Evolutionary conservation across 2,113 vertebrate genomes (phyloP).

Genomic region (Ophthalmolycus amberensis): DNA sequence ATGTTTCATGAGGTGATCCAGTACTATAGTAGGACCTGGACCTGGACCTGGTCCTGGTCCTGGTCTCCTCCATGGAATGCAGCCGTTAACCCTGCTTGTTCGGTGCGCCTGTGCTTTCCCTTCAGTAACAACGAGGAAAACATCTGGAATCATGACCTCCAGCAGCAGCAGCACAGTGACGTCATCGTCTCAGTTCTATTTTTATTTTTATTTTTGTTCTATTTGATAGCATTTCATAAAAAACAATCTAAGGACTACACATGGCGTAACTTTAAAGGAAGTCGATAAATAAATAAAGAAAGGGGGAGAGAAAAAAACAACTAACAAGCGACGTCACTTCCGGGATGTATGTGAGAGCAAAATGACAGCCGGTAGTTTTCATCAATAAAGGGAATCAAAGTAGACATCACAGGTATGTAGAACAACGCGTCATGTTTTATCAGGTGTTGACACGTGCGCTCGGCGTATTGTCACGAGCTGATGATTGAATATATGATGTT

Average conservation of each 20-base stretch:
- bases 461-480: not conserved
- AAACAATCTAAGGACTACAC: not conserved
- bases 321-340: slow-evolving; percentile 66
- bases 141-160: too few relatives aligned
- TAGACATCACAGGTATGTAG: slow-evolving; percentile 64
- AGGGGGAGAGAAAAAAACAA: not conserved
- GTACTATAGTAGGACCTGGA: too few relatives aligned
- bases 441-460: fast-evolving
- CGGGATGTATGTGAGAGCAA: slow-evolving; percentile 52
- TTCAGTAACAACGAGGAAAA: too few relatives aligned
- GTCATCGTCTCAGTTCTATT: not conserved
- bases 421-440: fast-evolving
- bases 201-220: not conserved
- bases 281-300: not conserved
- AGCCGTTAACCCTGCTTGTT: too few relatives aligned
- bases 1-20: too few relatives aligned
- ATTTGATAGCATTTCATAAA: not conserved
- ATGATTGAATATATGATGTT: not conserved
- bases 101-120: not conserved
- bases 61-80: too few relatives aligned
- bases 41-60: too few relatives aligned
- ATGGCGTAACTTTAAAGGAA: not conserved
- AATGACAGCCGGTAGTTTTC: slow-evolving; percentile 77
- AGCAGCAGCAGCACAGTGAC: not conserved
- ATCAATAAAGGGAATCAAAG: slow-evolving; percentile 60